Conservation (phyloP, 2,888 invertebrate species). For the Phragmatobia fuliginosa region DNA sequence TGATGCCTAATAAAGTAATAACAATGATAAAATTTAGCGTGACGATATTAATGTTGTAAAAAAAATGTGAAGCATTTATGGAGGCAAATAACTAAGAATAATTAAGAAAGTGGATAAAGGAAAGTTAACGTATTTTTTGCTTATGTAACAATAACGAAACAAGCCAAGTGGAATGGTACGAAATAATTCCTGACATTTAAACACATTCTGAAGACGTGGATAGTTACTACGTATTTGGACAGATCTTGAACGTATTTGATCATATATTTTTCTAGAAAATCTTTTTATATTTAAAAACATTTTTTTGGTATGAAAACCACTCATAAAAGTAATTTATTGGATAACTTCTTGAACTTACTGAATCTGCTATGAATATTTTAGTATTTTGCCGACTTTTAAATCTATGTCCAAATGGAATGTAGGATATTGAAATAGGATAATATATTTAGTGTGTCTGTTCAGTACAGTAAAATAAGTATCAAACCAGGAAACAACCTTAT, state of each 20-base stretch:
- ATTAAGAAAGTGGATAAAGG: constrained; percentile 38
- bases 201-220: constrained; percentile 35
- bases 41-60: constrained; percentile 32
- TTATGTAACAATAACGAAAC: constrained; percentile 53
- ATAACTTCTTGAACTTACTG: constrained; percentile 6
- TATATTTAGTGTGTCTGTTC: too few species aligned
- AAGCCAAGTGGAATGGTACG: constrained; percentile 47
- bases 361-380: constrained; percentile 7
- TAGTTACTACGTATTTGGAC: constrained; percentile 27
- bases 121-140: constrained; percentile 44
- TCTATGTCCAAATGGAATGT: not conserved
- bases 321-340: constrained; percentile 13
- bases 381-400: too few species aligned
- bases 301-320: not conserved
- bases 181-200: constrained; percentile 46
- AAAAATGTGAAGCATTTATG: constrained; percentile 29
- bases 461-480: not conserved
- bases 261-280: not conserved
- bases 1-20: constrained; percentile 9
- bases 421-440: not conserved
- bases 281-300: not conserved
- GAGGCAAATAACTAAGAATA: constrained; percentile 25
- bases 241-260: constrained; percentile 28
- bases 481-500: not conserved
- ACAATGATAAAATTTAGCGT: constrained; percentile 22